Evolutionary conservation across 2,113 vertebrate species (phyloP).

Genomic region (Toxotes chatareus): DNA sequence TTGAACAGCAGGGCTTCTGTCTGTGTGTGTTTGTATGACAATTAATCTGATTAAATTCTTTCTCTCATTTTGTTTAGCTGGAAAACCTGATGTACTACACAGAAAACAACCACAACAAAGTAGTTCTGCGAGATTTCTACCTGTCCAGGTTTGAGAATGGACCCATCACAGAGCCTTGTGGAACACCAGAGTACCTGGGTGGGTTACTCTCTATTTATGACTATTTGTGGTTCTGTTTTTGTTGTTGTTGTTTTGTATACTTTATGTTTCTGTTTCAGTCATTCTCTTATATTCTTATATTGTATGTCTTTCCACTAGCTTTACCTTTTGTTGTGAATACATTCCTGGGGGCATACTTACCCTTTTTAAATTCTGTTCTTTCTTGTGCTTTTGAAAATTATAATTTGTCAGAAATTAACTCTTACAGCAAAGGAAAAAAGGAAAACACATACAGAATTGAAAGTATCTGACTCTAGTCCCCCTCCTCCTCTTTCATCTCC

Average conservation of each 20-base stretch:
- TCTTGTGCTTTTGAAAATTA: constrained; percentile 30
- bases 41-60: neutral
- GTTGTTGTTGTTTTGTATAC: neutral
- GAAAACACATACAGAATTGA: constrained; percentile 42
- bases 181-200: constrained; percentile 90
- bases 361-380: constrained; percentile 14
- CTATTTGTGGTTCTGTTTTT: neutral
- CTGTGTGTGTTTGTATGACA: neutral
- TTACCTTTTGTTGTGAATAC: constrained; percentile 17
- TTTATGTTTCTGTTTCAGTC: neutral
- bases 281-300: neutral
- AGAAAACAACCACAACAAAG: constrained; percentile 90
- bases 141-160: constrained; percentile 89
- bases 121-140: constrained; percentile 90
- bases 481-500: constrained; percentile 17
- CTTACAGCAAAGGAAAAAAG: neutral
- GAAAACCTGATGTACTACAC: constrained; percentile 92
- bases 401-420: constrained; percentile 26
- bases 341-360: constrained; percentile 1
- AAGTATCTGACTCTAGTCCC: constrained; percentile 10
- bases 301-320: neutral
- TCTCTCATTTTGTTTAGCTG: constrained; percentile 76
- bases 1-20: neutral
- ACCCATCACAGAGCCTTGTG: constrained; percentile 89
- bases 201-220: constrained; percentile 15